These are phyloP conservation scores for Euleptes europaea DNA, from an alignment of 2,113 vertebrate species.

Conservation along the genomic window DNA sequence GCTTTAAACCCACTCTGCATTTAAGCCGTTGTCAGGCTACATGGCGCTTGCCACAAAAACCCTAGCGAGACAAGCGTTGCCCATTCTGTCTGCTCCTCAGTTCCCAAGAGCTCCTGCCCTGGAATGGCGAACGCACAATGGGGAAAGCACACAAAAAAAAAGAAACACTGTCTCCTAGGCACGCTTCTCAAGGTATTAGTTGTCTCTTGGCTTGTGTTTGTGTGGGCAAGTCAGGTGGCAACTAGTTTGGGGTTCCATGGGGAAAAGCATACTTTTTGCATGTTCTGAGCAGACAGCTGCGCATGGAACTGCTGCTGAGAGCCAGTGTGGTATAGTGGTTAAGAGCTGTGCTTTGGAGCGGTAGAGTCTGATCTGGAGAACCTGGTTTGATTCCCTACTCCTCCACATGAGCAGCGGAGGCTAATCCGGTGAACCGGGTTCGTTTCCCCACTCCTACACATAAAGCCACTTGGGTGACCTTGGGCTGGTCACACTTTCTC, in stretches of 20 bases:
- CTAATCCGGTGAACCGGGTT: too few species aligned
- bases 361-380: too few species aligned
- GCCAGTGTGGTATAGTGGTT: too few species aligned
- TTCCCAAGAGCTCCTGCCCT: background rate
- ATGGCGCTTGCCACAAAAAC: constrained; percentile 3
- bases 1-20: background rate
- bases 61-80: background rate
- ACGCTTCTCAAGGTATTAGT: background rate
- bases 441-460: too few species aligned
- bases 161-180: background rate
- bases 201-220: background rate
- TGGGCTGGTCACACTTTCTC: too few species aligned
- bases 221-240: background rate
- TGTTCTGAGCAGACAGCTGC: background rate
- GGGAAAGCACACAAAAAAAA: background rate
- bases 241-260: background rate
- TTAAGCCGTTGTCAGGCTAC: background rate
- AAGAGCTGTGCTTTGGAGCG: too few species aligned
- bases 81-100: background rate
- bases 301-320: too few species aligned
- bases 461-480: too few species aligned
- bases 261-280: background rate
- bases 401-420: too few species aligned
- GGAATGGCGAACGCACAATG: background rate
- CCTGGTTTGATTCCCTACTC: too few species aligned